Evolutionary conservation across 2,797 vertebrate species (phyloP), one percentile per base, ranked within the genome.

Genomic region (Iguana delicatissima): DNA sequence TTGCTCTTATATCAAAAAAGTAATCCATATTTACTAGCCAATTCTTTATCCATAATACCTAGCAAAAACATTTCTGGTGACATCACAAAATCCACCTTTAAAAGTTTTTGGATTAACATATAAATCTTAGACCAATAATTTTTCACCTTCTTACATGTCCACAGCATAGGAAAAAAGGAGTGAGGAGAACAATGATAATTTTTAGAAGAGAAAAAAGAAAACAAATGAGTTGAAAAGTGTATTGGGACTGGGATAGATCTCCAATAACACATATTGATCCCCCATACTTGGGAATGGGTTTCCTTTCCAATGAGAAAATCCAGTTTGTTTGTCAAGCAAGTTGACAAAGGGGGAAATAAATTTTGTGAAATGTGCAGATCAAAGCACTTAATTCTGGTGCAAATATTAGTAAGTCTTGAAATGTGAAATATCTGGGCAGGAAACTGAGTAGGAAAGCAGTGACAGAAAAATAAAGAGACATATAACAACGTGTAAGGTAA

Each of bases 121-220:
- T 46, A 46, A 46, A 46, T 46, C 42, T 46, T 46, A 46, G 42
- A 46, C 4, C 42, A 46, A 46, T 46, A 46, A 3, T 46, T 46
- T 46, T 46, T 46, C 4, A 46, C 42, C 42, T 46, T 46, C 42
- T 46, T 46, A 46, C 42, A 46, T 3, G 42, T 46, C 42, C 42
- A 46, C 42, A 46, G 42, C 42, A 46, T 46, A 46, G 42, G 42
- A 4, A 46, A 46, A 46, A 46, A 46, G 4, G 42, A 46, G 42
- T 46, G 42, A 46, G 4, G 42, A 4, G 42, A 46, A 46, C 42
- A 46, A 93, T 84, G 89, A 92, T 94, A 74, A 59, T 96, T 93
- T 85, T 77, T 87, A 82, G n/a, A 4, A 72, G 6, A 35, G 6
- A 35, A 0, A 1, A n/a, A 62, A 76, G 79, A 12, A 82, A 12